Percentiles rank a stretch among this genome's conserved stretches.
phyloP scores from a whole-genome alignment of 2,888 invertebrate genomes.

The Pemphredon lugubris region DNA sequence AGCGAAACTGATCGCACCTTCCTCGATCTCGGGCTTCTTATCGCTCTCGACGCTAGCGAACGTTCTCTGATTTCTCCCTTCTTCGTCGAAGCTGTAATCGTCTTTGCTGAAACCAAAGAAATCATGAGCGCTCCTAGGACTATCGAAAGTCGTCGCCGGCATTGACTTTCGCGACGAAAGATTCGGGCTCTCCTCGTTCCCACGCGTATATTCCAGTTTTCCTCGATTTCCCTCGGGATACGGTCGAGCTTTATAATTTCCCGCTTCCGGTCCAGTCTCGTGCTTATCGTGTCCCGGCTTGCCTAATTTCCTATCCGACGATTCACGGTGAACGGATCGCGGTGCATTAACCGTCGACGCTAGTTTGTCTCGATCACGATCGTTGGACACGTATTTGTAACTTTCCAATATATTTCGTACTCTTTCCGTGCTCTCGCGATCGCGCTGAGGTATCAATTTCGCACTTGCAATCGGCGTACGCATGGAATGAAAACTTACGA shows the following conservation, averaged over 20 bases:
- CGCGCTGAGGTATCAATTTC: neutral
- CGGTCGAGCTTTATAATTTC: neutral
- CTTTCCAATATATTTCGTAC: conserved; percentile 5
- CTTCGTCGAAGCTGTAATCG: conserved; percentile 48
- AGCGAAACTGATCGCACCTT: conserved; percentile 7
- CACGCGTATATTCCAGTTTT: neutral
- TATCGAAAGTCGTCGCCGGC: conserved; percentile 28
- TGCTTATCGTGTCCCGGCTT: conserved; percentile 9
- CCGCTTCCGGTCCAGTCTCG: neutral
- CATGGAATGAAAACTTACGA: neutral
- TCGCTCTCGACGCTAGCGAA: conserved; percentile 2
- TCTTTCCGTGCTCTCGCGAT: neutral
- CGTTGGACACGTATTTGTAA: conserved; percentile 26
- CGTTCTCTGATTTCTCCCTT: conserved; percentile 11
- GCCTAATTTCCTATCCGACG: conserved; percentile 1
- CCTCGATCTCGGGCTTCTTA: conserved; percentile 12
- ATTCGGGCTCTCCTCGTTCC: neutral
- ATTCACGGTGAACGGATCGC: no score
- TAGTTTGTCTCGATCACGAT: neutral
- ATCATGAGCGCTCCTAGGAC: conserved; percentile 54
- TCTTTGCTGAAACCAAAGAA: conserved; percentile 58
- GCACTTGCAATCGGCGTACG: neutral
- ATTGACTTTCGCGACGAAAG: neutral
- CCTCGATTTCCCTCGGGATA: neutral
- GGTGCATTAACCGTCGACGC: neutral